Percentiles rank a stretch among this genome's conserved stretches.
These are phyloP conservation scores for Pterostichus madidus DNA, from an alignment of 2,888 invertebrate species.

Conservation along the genomic window DNA sequence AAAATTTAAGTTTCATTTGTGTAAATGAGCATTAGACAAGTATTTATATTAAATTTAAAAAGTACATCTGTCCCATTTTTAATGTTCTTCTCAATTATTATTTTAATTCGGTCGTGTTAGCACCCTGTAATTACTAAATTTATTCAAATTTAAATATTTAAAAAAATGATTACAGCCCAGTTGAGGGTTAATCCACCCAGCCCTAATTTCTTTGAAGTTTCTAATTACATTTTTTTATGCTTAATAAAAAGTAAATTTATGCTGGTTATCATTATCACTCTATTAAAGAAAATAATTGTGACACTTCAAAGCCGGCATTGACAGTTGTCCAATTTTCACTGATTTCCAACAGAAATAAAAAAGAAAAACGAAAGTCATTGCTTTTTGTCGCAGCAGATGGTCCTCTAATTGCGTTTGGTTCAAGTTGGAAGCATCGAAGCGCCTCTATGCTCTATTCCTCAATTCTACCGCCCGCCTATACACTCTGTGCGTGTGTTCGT, in stretches of 20 bases:
- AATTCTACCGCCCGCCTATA: not conserved
- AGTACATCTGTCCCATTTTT: too few species aligned
- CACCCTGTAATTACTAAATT: conserved; percentile 13
- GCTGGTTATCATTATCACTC: conserved; percentile 46
- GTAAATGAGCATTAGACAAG: too few species aligned
- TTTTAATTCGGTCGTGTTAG: too few species aligned
- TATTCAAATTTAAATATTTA: not conserved
- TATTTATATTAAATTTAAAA: too few species aligned
- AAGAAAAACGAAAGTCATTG: conserved; percentile 37
- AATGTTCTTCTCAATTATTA: too few species aligned
- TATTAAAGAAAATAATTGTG: conserved; percentile 35
- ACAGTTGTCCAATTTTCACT: conserved; percentile 20
- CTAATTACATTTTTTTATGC: conserved; percentile 28
- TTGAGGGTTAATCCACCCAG: not conserved
- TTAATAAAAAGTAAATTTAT: conserved; percentile 22
- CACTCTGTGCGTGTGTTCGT: not conserved
- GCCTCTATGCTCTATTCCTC: not conserved
- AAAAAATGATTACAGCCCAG: conserved; percentile 2
- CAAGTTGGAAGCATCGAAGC: not conserved
- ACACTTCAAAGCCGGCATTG: conserved; percentile 14
- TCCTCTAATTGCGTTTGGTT: not conserved
- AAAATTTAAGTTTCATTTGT: too few species aligned
- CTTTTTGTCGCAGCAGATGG: conserved; percentile 34
- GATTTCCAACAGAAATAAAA: conserved; percentile 17
- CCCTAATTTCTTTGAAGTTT: conserved; percentile 25